phyloP scores from a whole-genome alignment of 2,113 vertebrate species.

The Camelus dromedarius region DNA sequence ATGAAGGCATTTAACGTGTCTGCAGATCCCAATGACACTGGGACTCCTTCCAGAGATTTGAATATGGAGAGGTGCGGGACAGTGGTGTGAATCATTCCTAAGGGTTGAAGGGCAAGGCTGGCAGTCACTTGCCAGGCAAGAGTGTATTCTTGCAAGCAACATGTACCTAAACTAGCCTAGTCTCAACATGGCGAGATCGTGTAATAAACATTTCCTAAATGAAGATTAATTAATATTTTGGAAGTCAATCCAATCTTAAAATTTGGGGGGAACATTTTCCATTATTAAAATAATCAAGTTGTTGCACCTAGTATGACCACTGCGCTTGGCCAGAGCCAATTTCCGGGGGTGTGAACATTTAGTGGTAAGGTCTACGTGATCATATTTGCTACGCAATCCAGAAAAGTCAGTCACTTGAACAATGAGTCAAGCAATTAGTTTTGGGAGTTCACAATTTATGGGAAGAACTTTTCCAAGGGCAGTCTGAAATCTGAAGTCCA shows the following conservation, averaged over 20 bases:
- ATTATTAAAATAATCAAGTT: background rate
- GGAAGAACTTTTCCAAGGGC: background rate
- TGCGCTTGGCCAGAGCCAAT: background rate
- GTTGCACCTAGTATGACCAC: background rate
- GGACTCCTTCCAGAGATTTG: slow-evolving; percentile 1
- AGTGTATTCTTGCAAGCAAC: background rate
- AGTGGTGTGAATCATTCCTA: background rate
- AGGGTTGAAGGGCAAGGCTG: background rate
- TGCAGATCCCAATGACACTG: background rate
- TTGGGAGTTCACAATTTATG: background rate
- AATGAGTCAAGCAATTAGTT: background rate
- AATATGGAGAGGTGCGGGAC: background rate
- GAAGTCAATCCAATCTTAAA: background rate
- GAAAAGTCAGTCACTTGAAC: background rate
- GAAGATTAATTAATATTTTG: background rate
- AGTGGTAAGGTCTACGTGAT: background rate
- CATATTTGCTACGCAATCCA: background rate
- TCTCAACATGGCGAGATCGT: background rate
- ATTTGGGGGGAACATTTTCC: background rate
- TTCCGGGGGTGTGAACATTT: background rate
- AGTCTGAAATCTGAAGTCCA: slow-evolving; percentile 33
- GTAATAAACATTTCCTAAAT: background rate
- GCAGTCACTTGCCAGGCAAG: background rate
- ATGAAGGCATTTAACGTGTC: slow-evolving; percentile 29
- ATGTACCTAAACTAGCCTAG: background rate